phyloP scores from a whole-genome alignment of 2,888 invertebrate genomes.

The Eucera pruinosa region DNA sequence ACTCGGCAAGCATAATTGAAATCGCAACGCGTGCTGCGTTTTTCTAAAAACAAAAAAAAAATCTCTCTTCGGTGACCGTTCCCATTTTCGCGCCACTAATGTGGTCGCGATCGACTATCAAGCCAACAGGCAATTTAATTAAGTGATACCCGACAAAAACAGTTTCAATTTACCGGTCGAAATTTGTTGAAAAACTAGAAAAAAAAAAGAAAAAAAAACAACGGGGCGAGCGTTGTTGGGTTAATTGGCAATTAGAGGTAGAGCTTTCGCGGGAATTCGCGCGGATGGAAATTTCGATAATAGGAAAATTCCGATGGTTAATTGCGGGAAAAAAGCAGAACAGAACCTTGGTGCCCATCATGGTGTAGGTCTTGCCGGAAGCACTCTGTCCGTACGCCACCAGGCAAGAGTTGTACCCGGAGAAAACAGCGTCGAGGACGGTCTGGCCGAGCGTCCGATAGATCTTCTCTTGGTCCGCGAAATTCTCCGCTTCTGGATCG shows the following conservation, averaged over 20 bases:
- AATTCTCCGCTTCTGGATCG: constrained; percentile 84
- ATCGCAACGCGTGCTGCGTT: constrained; percentile 55
- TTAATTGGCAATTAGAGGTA: constrained; percentile 5
- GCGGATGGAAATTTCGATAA: too few species aligned
- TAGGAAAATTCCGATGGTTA: too few species aligned
- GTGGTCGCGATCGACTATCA: constrained; percentile 23
- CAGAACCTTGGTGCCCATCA: constrained; percentile 88
- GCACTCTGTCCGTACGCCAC: constrained; percentile 92
- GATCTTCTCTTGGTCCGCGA: constrained; percentile 87
- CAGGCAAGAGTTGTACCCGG: constrained; percentile 89
- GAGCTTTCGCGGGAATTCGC: too few species aligned
- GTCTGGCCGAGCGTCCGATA: constrained; percentile 88
- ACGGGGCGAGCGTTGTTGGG: constrained; percentile 39
- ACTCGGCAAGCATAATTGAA: constrained; percentile 64
- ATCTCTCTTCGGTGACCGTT: background rate
- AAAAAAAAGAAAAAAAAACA: too few species aligned
- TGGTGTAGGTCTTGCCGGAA: constrained; percentile 91
- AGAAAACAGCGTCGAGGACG: constrained; percentile 87
- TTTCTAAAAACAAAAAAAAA: constrained; percentile 67
- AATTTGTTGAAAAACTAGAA: constrained; percentile 46
- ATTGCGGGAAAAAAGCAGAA: too few species aligned
- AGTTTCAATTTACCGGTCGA: constrained; percentile 64
- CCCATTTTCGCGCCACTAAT: constrained; percentile 17
- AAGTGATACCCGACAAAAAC: constrained; percentile 61
- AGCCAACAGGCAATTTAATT: constrained; percentile 68